phyloP scores from a whole-genome alignment of 2,113 vertebrate genomes.

The Noctilio leporinus region DNA sequence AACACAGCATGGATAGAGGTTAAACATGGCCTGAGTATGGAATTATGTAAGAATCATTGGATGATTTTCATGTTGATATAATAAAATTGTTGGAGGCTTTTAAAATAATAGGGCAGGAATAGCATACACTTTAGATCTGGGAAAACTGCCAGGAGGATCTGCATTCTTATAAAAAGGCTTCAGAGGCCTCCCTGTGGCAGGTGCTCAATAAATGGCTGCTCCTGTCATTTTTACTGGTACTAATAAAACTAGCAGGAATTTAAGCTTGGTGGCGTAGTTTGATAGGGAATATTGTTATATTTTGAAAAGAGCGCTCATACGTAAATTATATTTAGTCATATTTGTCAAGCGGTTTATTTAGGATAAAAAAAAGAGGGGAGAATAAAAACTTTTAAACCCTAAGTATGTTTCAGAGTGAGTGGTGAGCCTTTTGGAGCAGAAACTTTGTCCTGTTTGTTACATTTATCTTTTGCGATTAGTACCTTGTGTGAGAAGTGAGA shows the following conservation, averaged over 20 bases:
- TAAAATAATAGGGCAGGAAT: not conserved
- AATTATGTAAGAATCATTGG: not conserved
- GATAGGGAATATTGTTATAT: not conserved
- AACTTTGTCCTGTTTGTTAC: not conserved
- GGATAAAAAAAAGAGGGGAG: not conserved
- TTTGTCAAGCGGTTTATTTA: not conserved
- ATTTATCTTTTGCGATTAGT: not conserved
- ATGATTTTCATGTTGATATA: not conserved
- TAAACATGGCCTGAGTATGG: not conserved
- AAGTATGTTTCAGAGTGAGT: not conserved
- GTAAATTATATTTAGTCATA: not conserved
- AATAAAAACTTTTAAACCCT: not conserved
- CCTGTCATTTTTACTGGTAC: not conserved
- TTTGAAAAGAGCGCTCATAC: not conserved
- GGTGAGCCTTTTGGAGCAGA: not conserved
- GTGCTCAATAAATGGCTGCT: not conserved
- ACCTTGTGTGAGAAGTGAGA: not conserved
- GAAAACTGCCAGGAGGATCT: not conserved
- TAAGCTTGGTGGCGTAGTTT: not conserved
- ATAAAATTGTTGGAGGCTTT: not conserved
- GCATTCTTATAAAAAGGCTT: not conserved
- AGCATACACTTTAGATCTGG: not conserved
- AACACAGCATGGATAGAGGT: not conserved
- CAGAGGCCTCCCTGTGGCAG: not conserved
- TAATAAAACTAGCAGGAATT: not conserved